Percentiles rank a stretch among this genome's conserved stretches.
phyloP scores from a whole-genome alignment of 1,140 invertebrate species.

The Diorhabda sublineata region DNA sequence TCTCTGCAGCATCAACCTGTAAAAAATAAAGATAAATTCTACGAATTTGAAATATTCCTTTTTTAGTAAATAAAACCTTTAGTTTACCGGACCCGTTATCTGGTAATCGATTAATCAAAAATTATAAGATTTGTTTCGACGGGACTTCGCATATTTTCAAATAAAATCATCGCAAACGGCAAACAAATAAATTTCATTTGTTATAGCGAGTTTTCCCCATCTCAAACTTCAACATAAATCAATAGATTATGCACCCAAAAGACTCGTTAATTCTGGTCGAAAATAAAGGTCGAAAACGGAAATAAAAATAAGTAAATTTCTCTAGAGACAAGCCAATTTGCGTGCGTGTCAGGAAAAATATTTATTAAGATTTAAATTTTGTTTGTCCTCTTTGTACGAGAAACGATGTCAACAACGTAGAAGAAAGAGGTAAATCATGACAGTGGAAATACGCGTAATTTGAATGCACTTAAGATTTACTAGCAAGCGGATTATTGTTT shows the following conservation, averaged over 20 bases:
- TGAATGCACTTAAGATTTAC: too few species aligned
- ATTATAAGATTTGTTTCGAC: conserved; percentile 8
- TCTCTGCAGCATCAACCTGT: conserved; percentile 4
- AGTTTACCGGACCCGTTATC: background rate
- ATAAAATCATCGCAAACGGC: conserved; percentile 7
- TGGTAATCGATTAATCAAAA: background rate
- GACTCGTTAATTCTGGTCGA: conserved; percentile 13
- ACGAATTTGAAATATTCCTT: background rate
- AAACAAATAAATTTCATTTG: conserved; percentile 14
- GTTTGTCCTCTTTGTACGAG: conserved; percentile 14
- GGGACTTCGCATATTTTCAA: conserved; percentile 5
- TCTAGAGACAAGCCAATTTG: conserved; percentile 13
- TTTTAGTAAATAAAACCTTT: background rate
- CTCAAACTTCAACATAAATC: conserved; percentile 7
- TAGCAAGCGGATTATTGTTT: too few species aligned
- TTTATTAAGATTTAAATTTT: conserved; percentile 29
- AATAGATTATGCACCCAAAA: conserved; percentile 11
- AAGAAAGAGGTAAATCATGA: conserved; percentile 7
- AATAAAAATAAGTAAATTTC: conserved; percentile 15
- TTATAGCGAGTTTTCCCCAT: conserved; percentile 9
- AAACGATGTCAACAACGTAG: conserved; percentile 4
- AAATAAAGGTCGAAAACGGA: conserved; percentile 16
- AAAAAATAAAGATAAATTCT: background rate
- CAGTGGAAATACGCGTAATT: background rate
- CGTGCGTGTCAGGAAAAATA: conserved; percentile 17